Conservation (phyloP, 2,113 vertebrate genomes). For the Vulpes vulpes region DNA sequence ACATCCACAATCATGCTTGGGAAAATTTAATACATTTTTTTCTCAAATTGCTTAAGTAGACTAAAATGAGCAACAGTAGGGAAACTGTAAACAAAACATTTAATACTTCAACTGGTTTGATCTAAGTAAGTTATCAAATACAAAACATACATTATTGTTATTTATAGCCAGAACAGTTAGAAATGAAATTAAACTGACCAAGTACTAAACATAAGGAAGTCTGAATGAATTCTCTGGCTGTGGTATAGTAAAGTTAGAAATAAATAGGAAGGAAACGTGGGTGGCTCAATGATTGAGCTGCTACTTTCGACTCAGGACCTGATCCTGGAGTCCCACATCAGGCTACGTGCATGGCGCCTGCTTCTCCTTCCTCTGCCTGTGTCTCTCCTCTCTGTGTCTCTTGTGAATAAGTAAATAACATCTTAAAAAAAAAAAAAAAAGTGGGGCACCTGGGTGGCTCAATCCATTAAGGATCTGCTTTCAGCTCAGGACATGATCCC, state of each 20-base stretch:
- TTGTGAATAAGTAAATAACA: too few species aligned
- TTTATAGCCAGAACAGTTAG: background rate
- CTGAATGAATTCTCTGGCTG: background rate
- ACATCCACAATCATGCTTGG: background rate
- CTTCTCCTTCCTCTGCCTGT: too few species aligned
- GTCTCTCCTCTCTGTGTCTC: too few species aligned
- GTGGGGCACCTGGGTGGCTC: too few species aligned
- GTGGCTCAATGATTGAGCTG: too few species aligned
- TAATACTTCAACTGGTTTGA: background rate
- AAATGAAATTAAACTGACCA: background rate
- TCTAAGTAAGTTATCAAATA: background rate
- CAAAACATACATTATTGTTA: background rate
- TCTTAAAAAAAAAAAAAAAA: too few species aligned
- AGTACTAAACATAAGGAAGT: background rate
- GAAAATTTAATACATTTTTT: conserved; percentile 23
- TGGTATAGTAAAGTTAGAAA: background rate
- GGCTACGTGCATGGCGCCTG: too few species aligned
- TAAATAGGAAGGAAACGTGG: background rate
- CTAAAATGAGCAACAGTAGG: conserved; percentile 1
- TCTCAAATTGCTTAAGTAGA: background rate
- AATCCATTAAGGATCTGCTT: too few species aligned
- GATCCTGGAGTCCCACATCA: too few species aligned
- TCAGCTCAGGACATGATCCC: too few species aligned
- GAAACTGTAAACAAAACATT: background rate
- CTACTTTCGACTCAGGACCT: too few species aligned